Conservation (phyloP, 2,113 vertebrate genomes). For the Heptranchias perlo region DNA sequence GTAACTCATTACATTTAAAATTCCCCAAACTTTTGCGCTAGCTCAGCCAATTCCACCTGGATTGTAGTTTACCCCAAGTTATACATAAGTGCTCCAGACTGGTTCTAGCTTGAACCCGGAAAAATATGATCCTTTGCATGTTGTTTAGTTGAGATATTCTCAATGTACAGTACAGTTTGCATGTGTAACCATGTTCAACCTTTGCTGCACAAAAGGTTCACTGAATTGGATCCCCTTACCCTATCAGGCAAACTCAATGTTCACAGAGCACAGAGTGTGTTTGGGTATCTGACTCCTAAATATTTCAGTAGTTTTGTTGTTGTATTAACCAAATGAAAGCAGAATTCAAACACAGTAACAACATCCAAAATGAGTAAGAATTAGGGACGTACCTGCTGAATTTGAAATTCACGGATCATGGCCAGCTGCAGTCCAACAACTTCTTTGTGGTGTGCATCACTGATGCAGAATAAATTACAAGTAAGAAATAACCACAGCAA, state of each 20-base stretch:
- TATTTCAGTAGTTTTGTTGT: not conserved
- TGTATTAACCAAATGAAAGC: not conserved
- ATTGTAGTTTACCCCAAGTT: no score
- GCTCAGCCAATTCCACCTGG: no score
- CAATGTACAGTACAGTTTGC: not conserved
- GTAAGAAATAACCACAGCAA: not conserved
- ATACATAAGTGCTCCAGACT: not conserved
- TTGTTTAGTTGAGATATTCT: not conserved
- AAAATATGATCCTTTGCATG: not conserved
- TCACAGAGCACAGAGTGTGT: not conserved
- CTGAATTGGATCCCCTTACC: not conserved
- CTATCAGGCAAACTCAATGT: not conserved
- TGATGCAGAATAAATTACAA: not conserved
- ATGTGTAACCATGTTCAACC: not conserved
- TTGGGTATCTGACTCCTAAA: not conserved
- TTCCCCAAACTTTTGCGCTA: no score
- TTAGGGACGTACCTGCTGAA: not conserved
- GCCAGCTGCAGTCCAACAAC: not conserved
- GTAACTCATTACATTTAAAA: no score
- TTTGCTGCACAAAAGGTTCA: not conserved
- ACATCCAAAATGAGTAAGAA: not conserved
- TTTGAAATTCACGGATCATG: slow-evolving; percentile 24
- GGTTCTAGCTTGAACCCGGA: not conserved
- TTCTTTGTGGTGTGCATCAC: not conserved
- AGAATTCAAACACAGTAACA: not conserved